Percentiles rank a stretch among this genome's conserved stretches.
phyloP scores from a whole-genome alignment of 2,113 vertebrate species.

The Azemiops feae region DNA sequence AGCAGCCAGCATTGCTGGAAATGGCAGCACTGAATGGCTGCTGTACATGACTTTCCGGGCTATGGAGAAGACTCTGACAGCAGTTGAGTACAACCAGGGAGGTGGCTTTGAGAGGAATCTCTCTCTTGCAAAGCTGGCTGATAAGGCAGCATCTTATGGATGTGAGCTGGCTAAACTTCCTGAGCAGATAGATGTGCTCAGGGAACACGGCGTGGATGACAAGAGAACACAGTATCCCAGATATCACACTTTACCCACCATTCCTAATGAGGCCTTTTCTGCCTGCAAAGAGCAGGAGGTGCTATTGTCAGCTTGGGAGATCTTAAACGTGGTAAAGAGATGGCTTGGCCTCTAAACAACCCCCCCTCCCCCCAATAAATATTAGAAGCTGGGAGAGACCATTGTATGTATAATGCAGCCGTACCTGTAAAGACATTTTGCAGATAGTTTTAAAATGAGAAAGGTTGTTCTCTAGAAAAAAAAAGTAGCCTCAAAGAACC shows the following conservation, averaged over 20 bases:
- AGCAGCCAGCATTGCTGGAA: constrained; percentile 57
- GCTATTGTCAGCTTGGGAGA: constrained; percentile 40
- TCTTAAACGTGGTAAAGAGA: constrained; percentile 24
- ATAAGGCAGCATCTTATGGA: constrained; percentile 50
- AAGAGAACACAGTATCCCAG: constrained; percentile 78
- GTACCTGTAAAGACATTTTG: neutral
- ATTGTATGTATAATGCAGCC: neutral
- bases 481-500: neutral
- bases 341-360: constrained; percentile 14
- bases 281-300: constrained; percentile 55
- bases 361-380: no score
- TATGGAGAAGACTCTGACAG: constrained; percentile 76
- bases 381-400: neutral
- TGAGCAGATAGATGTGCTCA: constrained; percentile 54
- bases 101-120: constrained; percentile 40
- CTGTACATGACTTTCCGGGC: constrained; percentile 78
- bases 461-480: neutral
- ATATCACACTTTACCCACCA: constrained; percentile 63
- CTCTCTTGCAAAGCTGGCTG: constrained; percentile 62
- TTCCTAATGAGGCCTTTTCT: constrained; percentile 69
- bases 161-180: constrained; percentile 53
- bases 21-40: constrained; percentile 73
- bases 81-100: constrained; percentile 61
- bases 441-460: neutral
- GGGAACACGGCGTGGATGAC: constrained; percentile 64